A percentile compares a stretch with the other conserved stretches of the same genome.
Conservation (phyloP, 2,797 vertebrate genomes). For the Orestias chungarensis region DNA sequence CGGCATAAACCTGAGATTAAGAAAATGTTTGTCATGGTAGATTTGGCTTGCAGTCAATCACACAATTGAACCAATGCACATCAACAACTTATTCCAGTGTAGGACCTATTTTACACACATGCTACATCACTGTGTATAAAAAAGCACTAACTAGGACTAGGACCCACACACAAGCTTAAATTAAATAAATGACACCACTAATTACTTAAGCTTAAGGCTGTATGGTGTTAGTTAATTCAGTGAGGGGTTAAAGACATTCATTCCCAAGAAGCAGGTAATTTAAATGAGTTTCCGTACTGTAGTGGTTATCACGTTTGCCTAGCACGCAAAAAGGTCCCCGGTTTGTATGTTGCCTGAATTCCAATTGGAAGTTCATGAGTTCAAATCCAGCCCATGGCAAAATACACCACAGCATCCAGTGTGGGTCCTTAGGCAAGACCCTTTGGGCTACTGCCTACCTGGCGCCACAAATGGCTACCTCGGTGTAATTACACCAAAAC, state of each 20-base stretch:
- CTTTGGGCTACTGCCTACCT: no score
- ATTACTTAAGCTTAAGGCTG: constrained; percentile 16
- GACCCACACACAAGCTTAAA: constrained; percentile 1
- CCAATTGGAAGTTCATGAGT: no score
- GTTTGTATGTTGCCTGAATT: no score
- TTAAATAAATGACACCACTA: constrained; percentile 14
- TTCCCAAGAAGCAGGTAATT: constrained; percentile 13
- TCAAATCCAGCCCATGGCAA: no score
- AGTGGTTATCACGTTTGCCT: no score
- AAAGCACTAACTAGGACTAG: not conserved
- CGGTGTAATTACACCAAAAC: no score
- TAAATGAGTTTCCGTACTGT: no score
- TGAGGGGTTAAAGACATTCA: constrained; percentile 13
- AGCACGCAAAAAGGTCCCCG: no score
- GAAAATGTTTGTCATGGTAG: not conserved
- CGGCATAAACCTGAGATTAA: no score
- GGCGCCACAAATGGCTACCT: no score
- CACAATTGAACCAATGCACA: not conserved
- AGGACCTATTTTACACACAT: constrained; percentile 1
- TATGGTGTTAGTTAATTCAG: constrained; percentile 8
- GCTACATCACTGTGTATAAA: not conserved
- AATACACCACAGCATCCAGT: no score
- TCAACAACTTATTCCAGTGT: constrained; percentile 3
- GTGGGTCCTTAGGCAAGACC: no score
- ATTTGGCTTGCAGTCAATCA: not conserved